Evolutionary conservation across 2,797 vertebrate species (phyloP), one percentile per base, ranked within the genome.

Genomic region (Falco naumanni): DNA sequence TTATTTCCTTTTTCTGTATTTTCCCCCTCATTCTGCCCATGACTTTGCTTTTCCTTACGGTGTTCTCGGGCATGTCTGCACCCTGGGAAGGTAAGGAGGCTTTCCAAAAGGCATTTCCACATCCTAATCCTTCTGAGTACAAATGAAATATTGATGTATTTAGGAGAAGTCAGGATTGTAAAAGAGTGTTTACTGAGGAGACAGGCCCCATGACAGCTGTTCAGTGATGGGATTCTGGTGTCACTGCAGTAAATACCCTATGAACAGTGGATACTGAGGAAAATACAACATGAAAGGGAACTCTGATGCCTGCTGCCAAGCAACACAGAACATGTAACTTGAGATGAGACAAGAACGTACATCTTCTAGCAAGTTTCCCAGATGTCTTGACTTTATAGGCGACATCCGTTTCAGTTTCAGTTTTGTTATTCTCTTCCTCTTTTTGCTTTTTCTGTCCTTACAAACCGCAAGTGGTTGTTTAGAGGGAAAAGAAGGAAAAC

Each of bases 101-200:
- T 96, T 97, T 97, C 97, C 93, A 97, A 97, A 97, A 97, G 77
- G 29, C 50, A 93, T 96, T 97, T 98, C 97, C 90, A 95, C 59
- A 28, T 96, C 68, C 57, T 96, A 96, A 96, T 97, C 94, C 95
- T 95, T 96, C 84, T 87, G 84, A 96, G 92, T 97, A 95, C 90
- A 97, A 97, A 96, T 89, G 89, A 98, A 98, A 98, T 97, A 97
- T 92, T 97, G 93, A 96, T 93, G 79, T 97, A 82, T 97, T 98
- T 97, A 87, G 64, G 95, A 90, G 93, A 95, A 97, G 66, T 65
- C 79, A 70, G 81, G 75, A 93, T 92, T 95, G 84, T 96, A 95
- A 96, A 97, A 90, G 64, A 84, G 51, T 90, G 54, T 97, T 98
- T 98, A 95, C 70, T 96, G 91, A 95, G 95, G 87, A 97, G 94